phyloP scores from a whole-genome alignment of 2,113 vertebrate genomes.

The Tamias sibiricus region DNA sequence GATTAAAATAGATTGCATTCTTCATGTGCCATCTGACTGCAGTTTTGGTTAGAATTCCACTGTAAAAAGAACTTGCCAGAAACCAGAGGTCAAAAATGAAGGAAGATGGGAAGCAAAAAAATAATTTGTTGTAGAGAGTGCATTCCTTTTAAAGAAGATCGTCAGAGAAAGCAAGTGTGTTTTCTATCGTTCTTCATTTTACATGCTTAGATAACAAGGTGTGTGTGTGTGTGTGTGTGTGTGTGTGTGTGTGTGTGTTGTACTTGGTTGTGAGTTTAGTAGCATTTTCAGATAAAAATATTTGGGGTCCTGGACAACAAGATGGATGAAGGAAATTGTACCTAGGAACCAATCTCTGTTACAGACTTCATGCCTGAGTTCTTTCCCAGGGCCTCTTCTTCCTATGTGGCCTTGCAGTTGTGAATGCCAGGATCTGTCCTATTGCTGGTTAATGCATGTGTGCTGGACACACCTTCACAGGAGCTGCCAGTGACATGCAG shows the following conservation, averaged over 20 bases:
- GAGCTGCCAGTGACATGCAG: not conserved
- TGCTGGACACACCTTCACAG: not conserved
- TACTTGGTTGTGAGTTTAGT: not conserved
- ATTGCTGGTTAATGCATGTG: not conserved
- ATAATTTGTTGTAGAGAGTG: not conserved
- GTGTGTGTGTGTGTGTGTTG: not conserved
- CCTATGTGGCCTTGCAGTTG: not conserved
- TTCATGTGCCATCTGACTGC: not conserved
- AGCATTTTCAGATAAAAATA: not conserved
- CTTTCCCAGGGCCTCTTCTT: not conserved
- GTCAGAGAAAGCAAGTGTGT: not conserved
- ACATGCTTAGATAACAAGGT: not conserved
- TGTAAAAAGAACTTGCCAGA: not conserved
- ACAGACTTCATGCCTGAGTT: not conserved
- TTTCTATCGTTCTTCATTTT: not conserved
- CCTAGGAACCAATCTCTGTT: fast-evolving
- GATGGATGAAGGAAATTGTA: not conserved
- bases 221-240: too few species aligned
- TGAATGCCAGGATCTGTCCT: not conserved
- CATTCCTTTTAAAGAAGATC: not conserved
- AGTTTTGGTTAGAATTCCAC: not conserved
- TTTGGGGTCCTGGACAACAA: not conserved
- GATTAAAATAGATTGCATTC: not conserved
- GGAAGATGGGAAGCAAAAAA: not conserved
- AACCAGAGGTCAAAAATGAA: not conserved